Conservation (phyloP, 1,140 invertebrate species). For the Atopsyche davidsoni region DNA sequence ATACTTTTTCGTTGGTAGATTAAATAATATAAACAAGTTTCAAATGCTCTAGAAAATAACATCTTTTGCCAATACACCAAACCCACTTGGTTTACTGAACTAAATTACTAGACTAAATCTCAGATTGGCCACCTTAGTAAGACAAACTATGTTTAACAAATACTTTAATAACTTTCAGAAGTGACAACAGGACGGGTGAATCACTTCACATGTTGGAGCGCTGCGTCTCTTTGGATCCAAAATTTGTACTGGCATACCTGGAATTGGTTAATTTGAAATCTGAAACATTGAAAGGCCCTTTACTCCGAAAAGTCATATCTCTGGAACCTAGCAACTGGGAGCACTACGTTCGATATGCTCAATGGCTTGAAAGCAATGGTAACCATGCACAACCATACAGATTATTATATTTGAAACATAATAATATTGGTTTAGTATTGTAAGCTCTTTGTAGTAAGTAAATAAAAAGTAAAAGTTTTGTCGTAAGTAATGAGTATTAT, state of each 20-base stretch:
- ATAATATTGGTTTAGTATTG: slow-evolving; percentile 3
- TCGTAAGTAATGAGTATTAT: neutral
- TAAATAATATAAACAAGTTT: neutral
- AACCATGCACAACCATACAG: slow-evolving; percentile 27
- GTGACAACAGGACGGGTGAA: slow-evolving; percentile 58
- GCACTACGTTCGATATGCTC: slow-evolving; percentile 59
- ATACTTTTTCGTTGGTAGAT: too few species aligned
- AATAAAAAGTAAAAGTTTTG: slow-evolving; percentile 1
- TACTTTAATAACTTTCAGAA: slow-evolving; percentile 43
- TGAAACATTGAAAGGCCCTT: slow-evolving; percentile 47
- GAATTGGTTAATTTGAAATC: slow-evolving; percentile 55
- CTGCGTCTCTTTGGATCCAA: slow-evolving; percentile 58
- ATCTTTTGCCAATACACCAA: too few species aligned
- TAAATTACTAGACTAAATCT: too few species aligned
- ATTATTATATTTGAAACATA: slow-evolving; percentile 6
- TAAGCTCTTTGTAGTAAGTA: neutral
- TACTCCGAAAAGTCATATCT: slow-evolving; percentile 52
- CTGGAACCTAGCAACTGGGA: slow-evolving; percentile 61
- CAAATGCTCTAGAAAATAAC: too few species aligned
- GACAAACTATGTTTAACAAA: neutral
- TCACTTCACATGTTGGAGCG: slow-evolving; percentile 61
- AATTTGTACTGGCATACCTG: slow-evolving; percentile 62
- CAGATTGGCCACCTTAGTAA: neutral
- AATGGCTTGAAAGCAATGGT: slow-evolving; percentile 62
- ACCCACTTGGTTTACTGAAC: too few species aligned